A percentile compares a stretch with the other conserved stretches of the same genome.
Evolutionary conservation across 2,113 vertebrate species (phyloP).

Genomic region (Nanorana parkeri): DNA sequence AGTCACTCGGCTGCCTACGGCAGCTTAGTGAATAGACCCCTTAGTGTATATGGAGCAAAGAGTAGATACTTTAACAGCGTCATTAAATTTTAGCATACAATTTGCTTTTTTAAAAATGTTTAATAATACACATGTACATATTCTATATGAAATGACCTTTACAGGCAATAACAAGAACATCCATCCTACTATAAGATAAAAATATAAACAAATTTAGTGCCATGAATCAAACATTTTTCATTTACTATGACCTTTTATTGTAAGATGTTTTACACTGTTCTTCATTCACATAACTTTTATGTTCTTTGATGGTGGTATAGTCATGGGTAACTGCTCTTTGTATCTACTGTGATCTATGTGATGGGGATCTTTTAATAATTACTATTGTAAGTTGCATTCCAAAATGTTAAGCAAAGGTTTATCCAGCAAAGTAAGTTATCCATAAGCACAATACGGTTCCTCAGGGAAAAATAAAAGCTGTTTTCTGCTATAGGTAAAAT

Average conservation of each 20-base stretch:
- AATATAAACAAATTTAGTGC: background rate
- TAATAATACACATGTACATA: background rate
- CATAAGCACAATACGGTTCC: too few species aligned
- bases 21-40: too few species aligned
- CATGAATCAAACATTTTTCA: slow-evolving; percentile 9
- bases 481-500: too few species aligned
- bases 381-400: background rate
- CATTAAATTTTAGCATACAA: too few species aligned
- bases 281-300: slow-evolving; percentile 4
- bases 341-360: too few species aligned
- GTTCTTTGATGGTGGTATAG: background rate
- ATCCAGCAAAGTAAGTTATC: background rate
- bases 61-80: too few species aligned
- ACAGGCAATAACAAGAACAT: background rate
- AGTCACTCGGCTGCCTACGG: too few species aligned
- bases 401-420: slow-evolving; percentile 38
- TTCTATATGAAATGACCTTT: slow-evolving; percentile 1
- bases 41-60: too few species aligned
- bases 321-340: too few species aligned
- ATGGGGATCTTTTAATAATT: background rate
- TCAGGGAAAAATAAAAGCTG: too few species aligned
- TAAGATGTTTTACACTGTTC: background rate
- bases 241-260: slow-evolving; percentile 31
- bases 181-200: background rate
- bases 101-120: background rate